phyloP scores from a whole-genome alignment of 2,797 vertebrate genomes.

The Mormyrus hasselquistii region DNA sequence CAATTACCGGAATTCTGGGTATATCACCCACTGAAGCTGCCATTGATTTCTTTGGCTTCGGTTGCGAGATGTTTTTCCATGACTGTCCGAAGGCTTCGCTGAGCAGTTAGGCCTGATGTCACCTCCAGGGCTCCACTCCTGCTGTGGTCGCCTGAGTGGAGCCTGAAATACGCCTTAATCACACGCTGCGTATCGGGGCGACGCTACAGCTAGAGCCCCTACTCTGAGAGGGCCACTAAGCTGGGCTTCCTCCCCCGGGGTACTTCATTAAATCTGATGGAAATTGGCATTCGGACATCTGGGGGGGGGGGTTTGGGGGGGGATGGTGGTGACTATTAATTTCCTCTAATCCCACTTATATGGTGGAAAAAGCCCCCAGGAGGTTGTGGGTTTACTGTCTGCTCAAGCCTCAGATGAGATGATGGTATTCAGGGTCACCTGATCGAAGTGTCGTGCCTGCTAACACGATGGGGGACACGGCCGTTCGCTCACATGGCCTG shows the following conservation, averaged over 20 bases:
- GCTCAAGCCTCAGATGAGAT: background rate
- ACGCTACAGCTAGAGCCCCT: conserved; percentile 21
- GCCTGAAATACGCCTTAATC: conserved; percentile 12
- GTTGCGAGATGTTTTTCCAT: background rate
- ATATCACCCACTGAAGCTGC: background rate
- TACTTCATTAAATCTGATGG: conserved; percentile 28
- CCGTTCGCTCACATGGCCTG: background rate
- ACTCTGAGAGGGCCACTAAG: conserved; percentile 25
- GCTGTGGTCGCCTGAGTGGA: background rate
- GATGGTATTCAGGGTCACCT: background rate
- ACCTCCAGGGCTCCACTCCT: background rate
- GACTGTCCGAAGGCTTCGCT: background rate
- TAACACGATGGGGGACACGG: background rate
- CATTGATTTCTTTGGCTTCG: background rate
- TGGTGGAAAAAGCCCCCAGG: conserved; percentile 16
- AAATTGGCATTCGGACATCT: conserved; percentile 24
- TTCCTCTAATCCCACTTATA: conserved; percentile 27
- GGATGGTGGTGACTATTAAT: conserved; percentile 13
- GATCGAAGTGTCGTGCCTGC: background rate
- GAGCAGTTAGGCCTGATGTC: background rate
- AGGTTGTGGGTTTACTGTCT: conserved; percentile 15
- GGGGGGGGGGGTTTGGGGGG: background rate
- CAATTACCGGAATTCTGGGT: background rate
- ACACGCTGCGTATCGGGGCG: conserved; percentile 5
- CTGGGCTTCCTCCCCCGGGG: conserved; percentile 18